Conservation (phyloP, 92 coral and sea anemone genomes). For the Muricea muricata region DNA sequence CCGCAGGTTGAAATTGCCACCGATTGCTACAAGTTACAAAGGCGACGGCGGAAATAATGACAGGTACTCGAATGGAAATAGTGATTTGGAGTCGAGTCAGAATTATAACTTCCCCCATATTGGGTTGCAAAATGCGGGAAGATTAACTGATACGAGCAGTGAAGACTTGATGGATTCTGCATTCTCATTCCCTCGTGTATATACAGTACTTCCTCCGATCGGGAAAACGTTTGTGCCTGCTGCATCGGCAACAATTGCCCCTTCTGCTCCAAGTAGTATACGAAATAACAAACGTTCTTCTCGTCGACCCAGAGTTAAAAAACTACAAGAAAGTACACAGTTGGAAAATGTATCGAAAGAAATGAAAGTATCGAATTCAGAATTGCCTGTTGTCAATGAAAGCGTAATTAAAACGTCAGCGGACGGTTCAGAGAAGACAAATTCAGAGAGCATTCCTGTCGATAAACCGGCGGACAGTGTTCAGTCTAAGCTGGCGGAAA, state of each 20-base stretch:
- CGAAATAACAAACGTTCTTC: not conserved
- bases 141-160: not conserved
- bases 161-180: constrained; percentile 22
- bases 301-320: not conserved
- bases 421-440: not conserved
- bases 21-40: constrained; percentile 10
- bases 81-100: not conserved
- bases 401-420: not conserved
- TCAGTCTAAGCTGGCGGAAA: not conserved
- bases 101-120: constrained; percentile 3
- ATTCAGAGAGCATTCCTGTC: not conserved
- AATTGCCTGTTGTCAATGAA: not conserved
- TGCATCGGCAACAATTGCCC: not conserved
- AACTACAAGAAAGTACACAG: not conserved
- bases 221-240: constrained; percentile 36
- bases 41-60: not conserved
- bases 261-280: not conserved
- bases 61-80: constrained; percentile 7
- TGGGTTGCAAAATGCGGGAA: not conserved
- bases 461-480: not conserved
- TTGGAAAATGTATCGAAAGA: not conserved
- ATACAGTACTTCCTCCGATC: constrained; percentile 78
- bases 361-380: not conserved
- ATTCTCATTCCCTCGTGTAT: constrained; percentile 63
- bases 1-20: constrained; percentile 27